A percentile compares a stretch with the other conserved stretches of the same genome.
Evolutionary conservation across 2,888 invertebrate species (phyloP).

Genomic region (Nowickia ferox): DNA sequence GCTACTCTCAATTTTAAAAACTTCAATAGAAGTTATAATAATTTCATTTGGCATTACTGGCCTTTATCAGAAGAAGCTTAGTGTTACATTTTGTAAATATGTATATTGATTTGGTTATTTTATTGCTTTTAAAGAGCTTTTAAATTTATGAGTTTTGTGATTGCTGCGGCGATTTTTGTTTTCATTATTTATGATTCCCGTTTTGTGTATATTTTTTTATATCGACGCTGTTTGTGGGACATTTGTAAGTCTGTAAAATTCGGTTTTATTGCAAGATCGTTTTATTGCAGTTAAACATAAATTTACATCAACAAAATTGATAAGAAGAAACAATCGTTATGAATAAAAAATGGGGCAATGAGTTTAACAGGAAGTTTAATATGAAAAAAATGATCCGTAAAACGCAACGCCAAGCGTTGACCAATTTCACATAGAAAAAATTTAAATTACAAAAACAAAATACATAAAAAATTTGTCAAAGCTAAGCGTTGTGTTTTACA

Average conservation of each 20-base stretch:
- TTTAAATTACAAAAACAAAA: no score
- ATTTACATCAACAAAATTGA: background rate
- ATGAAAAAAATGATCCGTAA: background rate
- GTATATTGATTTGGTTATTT: background rate
- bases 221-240: background rate
- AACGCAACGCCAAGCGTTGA: no score
- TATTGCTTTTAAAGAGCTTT: background rate
- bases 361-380: slow-evolving; percentile 64
- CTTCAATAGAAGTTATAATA: background rate
- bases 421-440: no score
- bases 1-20: background rate
- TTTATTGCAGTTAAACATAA: slow-evolving; percentile 1
- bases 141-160: background rate
- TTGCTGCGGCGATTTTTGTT: background rate
- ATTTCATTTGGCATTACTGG: slow-evolving; percentile 48
- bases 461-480: no score
- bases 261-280: slow-evolving; percentile 14
- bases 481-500: no score
- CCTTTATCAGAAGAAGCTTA: slow-evolving; percentile 47
- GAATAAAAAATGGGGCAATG: slow-evolving; percentile 42
- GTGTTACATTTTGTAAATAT: background rate
- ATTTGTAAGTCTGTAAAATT: background rate
- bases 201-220: background rate
- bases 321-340: slow-evolving; percentile 33
- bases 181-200: background rate